These are phyloP conservation scores for Sporophila hypoxantha DNA, from an alignment of 2,113 vertebrate genomes.

Conservation along the genomic window DNA sequence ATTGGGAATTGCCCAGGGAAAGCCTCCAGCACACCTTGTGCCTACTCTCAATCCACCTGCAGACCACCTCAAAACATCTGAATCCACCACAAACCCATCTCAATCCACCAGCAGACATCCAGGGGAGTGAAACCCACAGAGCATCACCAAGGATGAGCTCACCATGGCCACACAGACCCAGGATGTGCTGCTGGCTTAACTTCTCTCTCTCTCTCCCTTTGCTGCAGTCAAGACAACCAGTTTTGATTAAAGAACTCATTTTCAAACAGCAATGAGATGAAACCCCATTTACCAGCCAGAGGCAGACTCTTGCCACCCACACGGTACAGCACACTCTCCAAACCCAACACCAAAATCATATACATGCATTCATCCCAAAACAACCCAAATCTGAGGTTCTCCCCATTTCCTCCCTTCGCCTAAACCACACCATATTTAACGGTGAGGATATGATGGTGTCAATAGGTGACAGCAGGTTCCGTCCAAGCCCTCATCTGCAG, in stretches of 20 bases:
- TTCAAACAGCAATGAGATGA: neutral
- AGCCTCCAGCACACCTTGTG: neutral
- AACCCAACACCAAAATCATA: neutral
- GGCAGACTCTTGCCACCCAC: neutral
- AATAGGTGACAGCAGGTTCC: neutral
- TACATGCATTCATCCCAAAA: fast-evolving
- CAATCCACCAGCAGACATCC: neutral
- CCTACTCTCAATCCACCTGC: neutral
- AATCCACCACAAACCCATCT: neutral
- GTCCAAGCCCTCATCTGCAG: neutral
- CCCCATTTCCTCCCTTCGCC: neutral
- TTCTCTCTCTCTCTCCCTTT: neutral
- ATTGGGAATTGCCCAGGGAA: neutral
- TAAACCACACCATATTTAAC: neutral
- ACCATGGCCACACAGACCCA: neutral
- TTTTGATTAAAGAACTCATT: neutral
- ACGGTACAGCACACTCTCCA: neutral
- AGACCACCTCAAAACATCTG: neutral
- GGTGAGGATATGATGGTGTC: neutral
- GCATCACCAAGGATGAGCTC: neutral
- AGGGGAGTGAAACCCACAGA: neutral
- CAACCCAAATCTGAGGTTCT: neutral
- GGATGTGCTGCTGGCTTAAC: neutral
- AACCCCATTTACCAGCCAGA: neutral
- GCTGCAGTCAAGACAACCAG: neutral